Percentiles rank a stretch among this genome's conserved stretches.
phyloP scores from a whole-genome alignment of 2,888 invertebrate species.

The Heteromyza rotundicornis region DNA sequence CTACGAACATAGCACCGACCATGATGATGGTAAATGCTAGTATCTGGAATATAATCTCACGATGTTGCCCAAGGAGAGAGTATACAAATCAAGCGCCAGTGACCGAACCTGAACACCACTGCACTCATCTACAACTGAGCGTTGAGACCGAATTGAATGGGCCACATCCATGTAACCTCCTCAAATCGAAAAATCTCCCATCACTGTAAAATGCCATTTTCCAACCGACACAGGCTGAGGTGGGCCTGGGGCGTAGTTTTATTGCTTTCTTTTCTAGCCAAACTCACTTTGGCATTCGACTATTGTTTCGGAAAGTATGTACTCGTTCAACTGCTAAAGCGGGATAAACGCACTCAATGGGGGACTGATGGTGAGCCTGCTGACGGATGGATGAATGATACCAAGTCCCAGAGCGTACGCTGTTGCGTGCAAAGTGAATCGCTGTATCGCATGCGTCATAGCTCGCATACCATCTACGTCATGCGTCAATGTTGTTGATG shows the following conservation, averaged over 20 bases:
- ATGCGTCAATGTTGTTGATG: conserved; percentile 30
- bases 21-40: neutral
- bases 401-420: neutral
- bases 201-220: conserved; percentile 19
- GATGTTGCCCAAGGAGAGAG: conserved; percentile 18
- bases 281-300: conserved; percentile 13
- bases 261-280: conserved; percentile 13
- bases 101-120: conserved; percentile 14
- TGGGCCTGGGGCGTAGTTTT: conserved; percentile 40
- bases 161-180: conserved; percentile 22
- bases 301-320: neutral
- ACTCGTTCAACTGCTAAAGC: neutral
- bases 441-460: conserved; percentile 36
- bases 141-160: conserved; percentile 28
- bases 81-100: conserved; percentile 31
- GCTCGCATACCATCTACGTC: conserved; percentile 36
- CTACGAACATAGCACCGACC: conserved; percentile 8
- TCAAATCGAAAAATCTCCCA: conserved; percentile 6
- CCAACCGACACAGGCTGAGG: conserved; percentile 27
- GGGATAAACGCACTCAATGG: neutral
- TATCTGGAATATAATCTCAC: conserved; percentile 6
- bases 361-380: neutral
- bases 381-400: neutral
- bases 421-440: neutral
- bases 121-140: conserved; percentile 5